Conservation (phyloP, 2,888 invertebrate genomes). For the Phortica magna region DNA sequence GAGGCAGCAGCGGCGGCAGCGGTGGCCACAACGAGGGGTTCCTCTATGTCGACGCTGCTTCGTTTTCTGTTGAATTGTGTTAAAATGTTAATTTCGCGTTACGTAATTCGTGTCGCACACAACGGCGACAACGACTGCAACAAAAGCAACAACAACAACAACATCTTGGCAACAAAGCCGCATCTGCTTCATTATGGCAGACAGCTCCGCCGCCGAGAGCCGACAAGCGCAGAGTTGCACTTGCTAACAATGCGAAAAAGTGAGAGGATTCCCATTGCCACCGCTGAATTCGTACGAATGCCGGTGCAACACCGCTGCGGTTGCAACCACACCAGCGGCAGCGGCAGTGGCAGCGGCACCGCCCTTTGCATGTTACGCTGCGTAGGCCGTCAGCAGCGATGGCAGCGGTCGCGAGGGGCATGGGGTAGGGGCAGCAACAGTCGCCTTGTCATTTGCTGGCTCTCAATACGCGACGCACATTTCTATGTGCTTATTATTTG, state of each 20-base stretch:
- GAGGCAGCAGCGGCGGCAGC: conserved; percentile 28
- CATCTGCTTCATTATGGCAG: conserved; percentile 56
- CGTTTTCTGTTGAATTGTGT: conserved; percentile 65
- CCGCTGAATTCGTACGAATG: background rate
- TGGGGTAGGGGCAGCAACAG: too few species aligned
- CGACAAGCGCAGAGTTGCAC: conserved; percentile 44
- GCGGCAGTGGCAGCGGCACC: background rate
- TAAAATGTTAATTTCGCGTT: conserved; percentile 71
- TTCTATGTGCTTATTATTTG: conserved; percentile 28
- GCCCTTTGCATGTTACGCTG: conserved; percentile 8
- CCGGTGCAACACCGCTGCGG: background rate
- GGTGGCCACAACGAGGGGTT: conserved; percentile 34
- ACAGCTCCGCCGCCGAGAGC: conserved; percentile 32
- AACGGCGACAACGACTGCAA: conserved; percentile 51
- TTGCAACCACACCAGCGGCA: background rate
- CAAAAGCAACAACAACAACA: conserved; percentile 33
- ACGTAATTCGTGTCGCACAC: conserved; percentile 73
- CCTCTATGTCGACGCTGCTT: background rate
- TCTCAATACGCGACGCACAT: conserved; percentile 42
- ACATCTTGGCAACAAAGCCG: conserved; percentile 10
- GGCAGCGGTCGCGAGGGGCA: too few species aligned
- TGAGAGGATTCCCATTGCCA: conserved; percentile 76
- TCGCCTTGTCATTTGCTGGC: background rate
- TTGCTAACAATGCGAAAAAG: conserved; percentile 63
- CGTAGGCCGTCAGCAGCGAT: too few species aligned